Base-by-base conservation (phyloP, 2,888 invertebrate species). In the Allygus modestus region DNA sequence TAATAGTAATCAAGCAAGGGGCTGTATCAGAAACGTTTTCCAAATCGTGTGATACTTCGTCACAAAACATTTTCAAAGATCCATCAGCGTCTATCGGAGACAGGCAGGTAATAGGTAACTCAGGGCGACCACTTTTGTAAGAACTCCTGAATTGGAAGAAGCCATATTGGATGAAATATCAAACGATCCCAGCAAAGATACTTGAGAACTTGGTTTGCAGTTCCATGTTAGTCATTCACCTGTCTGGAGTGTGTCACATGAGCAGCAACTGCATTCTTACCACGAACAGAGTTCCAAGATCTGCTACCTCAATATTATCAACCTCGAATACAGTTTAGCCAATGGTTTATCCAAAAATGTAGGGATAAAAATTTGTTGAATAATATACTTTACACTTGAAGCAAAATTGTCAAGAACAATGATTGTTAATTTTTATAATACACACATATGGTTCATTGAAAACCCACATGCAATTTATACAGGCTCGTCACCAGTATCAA, bases 201-300 rank as follows among this genome's bases (percentile, higher is more conserved):
- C 73, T 33, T 17, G 41, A n/a, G 37, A 37, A 73, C 37, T 37
- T 37, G 73, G 28, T 37, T 0, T 73, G 37, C 28, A 33, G 26
- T 73, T 73, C 37, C 11, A 23, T 23, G 15, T 28, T n/a, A 26
- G 28, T 17, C 23, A 71, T 26, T 26, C 23, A 1, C 33, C 33
- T 17, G 9, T 65, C 1, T 65, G 79, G 81, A 84, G 43, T 41
- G 41, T 69, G 41, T 51, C 73, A 26, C 33, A 83, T n/a, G 54
- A 79, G 41, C 54, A 84, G 51, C 77, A 61, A 37, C 77, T 81
- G 81, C 85, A 85, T 81, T 85, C 85, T 20, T 86, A 86, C 69
- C 84, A 87, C 71, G 58, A 84, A 28, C 84, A 85, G 26, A 31
- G 83, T n/a, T n/a, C n/a, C n/a, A n/a, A n/a, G n/a, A n/a, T n/a